Percentiles rank a stretch among this genome's conserved stretches.
Conservation (phyloP, 2,888 invertebrate species). For the Luffia ferchaultella region DNA sequence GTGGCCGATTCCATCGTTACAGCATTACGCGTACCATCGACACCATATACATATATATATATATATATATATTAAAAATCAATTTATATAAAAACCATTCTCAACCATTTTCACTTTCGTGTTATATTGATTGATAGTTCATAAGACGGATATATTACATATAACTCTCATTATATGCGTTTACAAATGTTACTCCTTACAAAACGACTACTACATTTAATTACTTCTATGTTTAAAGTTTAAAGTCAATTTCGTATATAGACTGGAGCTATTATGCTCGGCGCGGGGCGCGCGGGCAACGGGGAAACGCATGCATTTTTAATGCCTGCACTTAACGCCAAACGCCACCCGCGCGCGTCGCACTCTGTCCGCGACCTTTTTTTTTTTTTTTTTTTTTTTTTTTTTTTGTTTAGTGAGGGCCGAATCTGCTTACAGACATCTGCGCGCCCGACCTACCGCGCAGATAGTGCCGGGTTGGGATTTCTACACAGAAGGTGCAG, state of each 20-base stretch:
- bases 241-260: constrained; percentile 33
- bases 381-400: too few relatives aligned
- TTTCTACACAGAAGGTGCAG: too few relatives aligned
- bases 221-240: constrained; percentile 41
- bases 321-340: too few relatives aligned
- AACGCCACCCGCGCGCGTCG: neutral
- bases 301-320: too few relatives aligned
- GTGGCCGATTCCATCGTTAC: constrained; percentile 25
- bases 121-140: constrained; percentile 45
- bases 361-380: neutral
- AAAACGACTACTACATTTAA: constrained; percentile 62
- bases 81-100: constrained; percentile 60
- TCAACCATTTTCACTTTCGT: constrained; percentile 49
- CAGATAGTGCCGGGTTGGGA: too few relatives aligned
- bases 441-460: too few relatives aligned
- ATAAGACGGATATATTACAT: constrained; percentile 63
- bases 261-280: constrained; percentile 52
- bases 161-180: constrained; percentile 57
- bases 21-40: constrained; percentile 37
- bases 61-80: constrained; percentile 51
- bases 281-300: constrained; percentile 16
- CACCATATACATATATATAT: constrained; percentile 47
- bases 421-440: too few relatives aligned
- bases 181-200: constrained; percentile 53
- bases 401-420: too few relatives aligned